A percentile compares a stretch with the other conserved stretches of the same genome.
Evolutionary conservation across 2,113 vertebrate species (phyloP).

Genomic region (Orycteropus afer): DNA sequence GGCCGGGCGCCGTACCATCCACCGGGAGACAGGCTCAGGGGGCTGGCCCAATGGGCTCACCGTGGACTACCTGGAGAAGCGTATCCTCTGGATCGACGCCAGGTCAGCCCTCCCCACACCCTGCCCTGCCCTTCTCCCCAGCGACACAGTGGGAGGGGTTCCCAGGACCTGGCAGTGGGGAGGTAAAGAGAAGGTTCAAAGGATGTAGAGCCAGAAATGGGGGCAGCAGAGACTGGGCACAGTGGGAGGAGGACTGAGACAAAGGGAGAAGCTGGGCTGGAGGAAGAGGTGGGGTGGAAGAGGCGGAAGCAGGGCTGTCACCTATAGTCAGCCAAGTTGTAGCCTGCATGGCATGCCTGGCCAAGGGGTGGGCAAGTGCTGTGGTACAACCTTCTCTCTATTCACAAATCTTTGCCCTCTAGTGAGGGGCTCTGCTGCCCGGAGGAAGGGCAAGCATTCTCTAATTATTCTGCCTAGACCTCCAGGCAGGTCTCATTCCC

Average conservation of each 20-base stretch:
- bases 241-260: not conserved
- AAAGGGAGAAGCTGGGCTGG: not conserved
- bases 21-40: slow-evolving; percentile 95
- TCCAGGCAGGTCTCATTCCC: too few species aligned
- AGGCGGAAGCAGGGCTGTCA: too few species aligned
- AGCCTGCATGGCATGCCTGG: not conserved
- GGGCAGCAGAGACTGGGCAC: not conserved
- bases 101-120: slow-evolving; percentile 84
- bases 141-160: too few species aligned
- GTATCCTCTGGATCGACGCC: slow-evolving; percentile 98
- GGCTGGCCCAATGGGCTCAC: slow-evolving; percentile 99
- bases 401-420: not conserved
- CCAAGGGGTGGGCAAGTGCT: not conserved
- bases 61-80: slow-evolving; percentile 96
- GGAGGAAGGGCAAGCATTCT: not conserved
- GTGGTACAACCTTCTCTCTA: accelerated
- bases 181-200: not conserved
- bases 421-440: not conserved
- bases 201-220: not conserved
- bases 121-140: not conserved
- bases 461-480: not conserved
- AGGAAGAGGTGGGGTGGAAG: not conserved
- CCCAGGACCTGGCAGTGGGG: not conserved
- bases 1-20: slow-evolving; percentile 93
- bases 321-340: not conserved